A percentile compares a stretch with the other conserved stretches of the same genome.
These are phyloP conservation scores for Semibalanus balanoides DNA, from an alignment of 1,140 invertebrate genomes.

Conservation along the genomic window DNA sequence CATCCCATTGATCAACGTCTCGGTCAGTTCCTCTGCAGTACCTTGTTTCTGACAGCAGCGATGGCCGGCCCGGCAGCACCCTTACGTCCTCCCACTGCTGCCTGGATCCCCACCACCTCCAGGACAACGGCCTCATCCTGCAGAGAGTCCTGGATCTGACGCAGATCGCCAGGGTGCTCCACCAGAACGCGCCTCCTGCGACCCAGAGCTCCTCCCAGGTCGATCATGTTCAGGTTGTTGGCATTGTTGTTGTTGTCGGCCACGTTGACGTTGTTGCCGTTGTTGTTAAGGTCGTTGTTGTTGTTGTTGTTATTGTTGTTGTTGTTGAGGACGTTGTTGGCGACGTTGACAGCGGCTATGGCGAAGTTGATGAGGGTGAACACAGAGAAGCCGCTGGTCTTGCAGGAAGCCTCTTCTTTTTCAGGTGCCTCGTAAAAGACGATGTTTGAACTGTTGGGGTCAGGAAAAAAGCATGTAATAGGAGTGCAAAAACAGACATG, in stretches of 20 bases:
- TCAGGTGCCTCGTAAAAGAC: not conserved
- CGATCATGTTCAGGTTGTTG: slow-evolving; percentile 11
- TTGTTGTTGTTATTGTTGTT: slow-evolving; percentile 11
- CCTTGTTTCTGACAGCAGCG: too few species aligned
- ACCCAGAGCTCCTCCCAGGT: not conserved
- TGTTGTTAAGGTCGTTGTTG: slow-evolving; percentile 3
- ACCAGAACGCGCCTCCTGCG: not conserved
- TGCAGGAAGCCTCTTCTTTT: not conserved
- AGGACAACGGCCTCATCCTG: not conserved
- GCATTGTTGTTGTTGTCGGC: slow-evolving; percentile 10
- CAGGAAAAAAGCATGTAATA: too few species aligned
- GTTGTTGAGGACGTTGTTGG: slow-evolving; percentile 9
- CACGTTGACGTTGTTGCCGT: slow-evolving; percentile 9
- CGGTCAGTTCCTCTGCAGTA: too few species aligned
- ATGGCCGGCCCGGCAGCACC: too few species aligned
- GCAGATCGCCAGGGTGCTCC: not conserved
- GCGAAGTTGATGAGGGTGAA: slow-evolving; percentile 12
- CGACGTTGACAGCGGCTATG: slow-evolving; percentile 8
- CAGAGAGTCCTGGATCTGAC: not conserved
- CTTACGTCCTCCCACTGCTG: not conserved
- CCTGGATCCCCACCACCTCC: not conserved
- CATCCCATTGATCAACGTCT: too few species aligned
- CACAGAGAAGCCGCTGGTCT: not conserved
- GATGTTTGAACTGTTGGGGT: too few species aligned
- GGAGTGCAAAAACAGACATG: too few species aligned